Base-by-base conservation (phyloP, 2,888 invertebrate genomes). In the Epiblema foenella region DNA sequence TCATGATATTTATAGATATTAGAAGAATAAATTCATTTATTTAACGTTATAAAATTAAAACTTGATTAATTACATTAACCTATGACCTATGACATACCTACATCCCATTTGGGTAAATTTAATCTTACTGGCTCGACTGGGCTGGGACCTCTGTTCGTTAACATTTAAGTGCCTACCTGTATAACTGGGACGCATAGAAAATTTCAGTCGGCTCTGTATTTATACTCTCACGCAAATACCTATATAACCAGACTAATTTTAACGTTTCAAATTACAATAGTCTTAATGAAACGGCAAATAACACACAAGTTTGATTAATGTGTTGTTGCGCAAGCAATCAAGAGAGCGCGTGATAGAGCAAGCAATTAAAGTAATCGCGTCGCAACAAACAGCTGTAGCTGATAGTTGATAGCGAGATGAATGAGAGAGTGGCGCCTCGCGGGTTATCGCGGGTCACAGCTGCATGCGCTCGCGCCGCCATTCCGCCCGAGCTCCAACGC, bases 371-470 rank as follows among this genome's bases (percentile, higher is more conserved):
- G 81, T 88, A 88, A 90, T 89, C 86, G 87, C 85, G 83, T 81
- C 82, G 82, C 84, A 84, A 83, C 85, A 84, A 85, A 86, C 88
- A 87, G 84, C 85, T 85, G 79, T 78, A 72, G 64, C 54, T 56
- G 66, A 39, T 69, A 73, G 68, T 58, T 60, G 60, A 65, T 65
- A 70, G 59, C 66, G 72, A 67, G 66, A 74, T 75, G 75, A 75
- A 75, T 75, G 75, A 56, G 69, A 69, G 60, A 79, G 79, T 82
- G 91, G 92, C 91, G 91, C 91, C 91, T 88, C 84, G 84, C 85
- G 86, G 91, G 91, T 91, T 91, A 91, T 91, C 91, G 83, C 83
- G 83, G 90, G 90, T 89, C 89, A 66, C 65, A 85, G 68, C 68
- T 58, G 54, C 52, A 39, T 54, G 52, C 65, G 59, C 42, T 24